phyloP scores from a whole-genome alignment of 2,888 invertebrate genomes.

The Dicyrtoma fusca region DNA sequence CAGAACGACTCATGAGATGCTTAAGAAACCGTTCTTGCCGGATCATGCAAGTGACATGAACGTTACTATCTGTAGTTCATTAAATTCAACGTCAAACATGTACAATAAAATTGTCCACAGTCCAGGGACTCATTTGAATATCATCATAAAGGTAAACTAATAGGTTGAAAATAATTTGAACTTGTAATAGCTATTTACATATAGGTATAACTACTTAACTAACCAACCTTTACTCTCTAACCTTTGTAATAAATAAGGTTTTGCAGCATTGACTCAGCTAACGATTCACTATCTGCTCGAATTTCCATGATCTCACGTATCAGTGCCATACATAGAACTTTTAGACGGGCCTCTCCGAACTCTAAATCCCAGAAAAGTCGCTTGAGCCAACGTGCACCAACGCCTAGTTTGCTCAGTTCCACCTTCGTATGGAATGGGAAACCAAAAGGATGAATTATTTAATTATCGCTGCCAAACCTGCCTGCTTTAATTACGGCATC shows the following conservation, averaged over 20 bases:
- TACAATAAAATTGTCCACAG: too few species aligned
- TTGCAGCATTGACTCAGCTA: not conserved
- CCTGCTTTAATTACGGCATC: too few species aligned
- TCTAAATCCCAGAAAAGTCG: not conserved
- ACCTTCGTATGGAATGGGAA: not conserved
- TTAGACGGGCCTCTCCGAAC: not conserved
- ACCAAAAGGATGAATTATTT: too few species aligned
- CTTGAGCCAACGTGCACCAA: not conserved
- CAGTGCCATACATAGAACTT: not conserved
- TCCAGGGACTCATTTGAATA: too few species aligned
- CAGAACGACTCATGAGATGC: not conserved
- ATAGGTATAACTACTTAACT: not conserved
- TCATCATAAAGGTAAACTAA: too few species aligned
- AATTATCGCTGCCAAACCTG: too few species aligned
- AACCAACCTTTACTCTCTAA: not conserved
- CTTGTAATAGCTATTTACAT: too few species aligned
- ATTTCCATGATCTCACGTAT: not conserved
- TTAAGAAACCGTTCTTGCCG: not conserved
- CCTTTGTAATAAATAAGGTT: not conserved
- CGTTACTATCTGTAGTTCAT: slow-evolving; percentile 5
- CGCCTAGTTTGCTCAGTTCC: not conserved
- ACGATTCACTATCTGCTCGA: not conserved
- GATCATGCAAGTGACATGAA: not conserved
- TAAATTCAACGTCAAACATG: too few species aligned
- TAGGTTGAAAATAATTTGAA: too few species aligned